Base-by-base conservation (phyloP, 2,888 invertebrate species). In the Beris chalybata region DNA sequence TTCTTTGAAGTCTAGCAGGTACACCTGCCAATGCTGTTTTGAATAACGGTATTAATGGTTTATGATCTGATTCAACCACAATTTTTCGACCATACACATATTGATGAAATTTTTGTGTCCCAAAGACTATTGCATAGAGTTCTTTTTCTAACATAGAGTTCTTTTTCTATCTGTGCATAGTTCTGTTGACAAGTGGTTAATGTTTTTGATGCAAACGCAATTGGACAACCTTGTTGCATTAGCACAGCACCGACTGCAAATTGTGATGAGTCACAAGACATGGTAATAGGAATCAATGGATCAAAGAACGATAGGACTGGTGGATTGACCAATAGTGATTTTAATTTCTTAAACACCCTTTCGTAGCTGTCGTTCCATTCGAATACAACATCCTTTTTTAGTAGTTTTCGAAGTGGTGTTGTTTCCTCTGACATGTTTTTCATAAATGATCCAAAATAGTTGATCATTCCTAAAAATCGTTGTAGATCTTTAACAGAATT, bases 91-190 rank as follows among this genome's bases (percentile, higher is more conserved):
- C 73, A 69, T 70, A 74, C 4, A 75, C 68, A 65, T 74, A 76
- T 67, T 75, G 73, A 31, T 74, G 72, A 66, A 76, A 77, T 54
- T 72, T 73, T 29, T 67, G 54, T 66, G 75, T 74, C 0, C 72
- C 75, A 70, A 75, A 75, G 1, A 69, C 69, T 57, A 76, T 76
- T 0, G 76, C 76, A 15, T 76, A 66, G 2, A 73, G 64, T 64
- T 77, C 75, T 68, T 76, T 77, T 57, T 76, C 76, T 22, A 22
- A n/a, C 76, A 15, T 76, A 66, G 2, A 73, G 64, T 64, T 77
- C 75, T 68, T 76, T 77, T 57, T 76, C 76, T 22, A 22, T 22
- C 22, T 22, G 22, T 22, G 22, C 22, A 22, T 22, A 22, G 3
- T 22, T 22, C 22, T 22, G 22, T 22, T 22, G 22, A 6, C 22